Percentiles rank a stretch among this genome's conserved stretches.
Evolutionary conservation across 2,113 vertebrate species (phyloP).

Genomic region (Oryzias curvinotus): DNA sequence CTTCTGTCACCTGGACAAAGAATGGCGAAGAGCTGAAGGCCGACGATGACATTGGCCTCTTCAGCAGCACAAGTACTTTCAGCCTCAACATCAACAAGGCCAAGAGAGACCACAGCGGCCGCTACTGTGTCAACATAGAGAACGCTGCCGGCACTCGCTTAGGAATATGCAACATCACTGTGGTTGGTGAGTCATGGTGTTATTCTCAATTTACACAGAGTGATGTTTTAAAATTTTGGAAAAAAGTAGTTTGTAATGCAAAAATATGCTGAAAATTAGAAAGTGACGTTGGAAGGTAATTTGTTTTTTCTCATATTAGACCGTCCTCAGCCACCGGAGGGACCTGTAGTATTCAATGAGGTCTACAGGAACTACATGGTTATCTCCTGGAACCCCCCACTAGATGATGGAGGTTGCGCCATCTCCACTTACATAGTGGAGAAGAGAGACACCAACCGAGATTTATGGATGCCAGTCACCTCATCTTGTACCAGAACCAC

Average conservation of each 20-base stretch:
- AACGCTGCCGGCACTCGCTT: conserved; percentile 88
- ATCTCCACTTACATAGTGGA: conserved; percentile 97
- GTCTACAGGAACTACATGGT: conserved; percentile 93
- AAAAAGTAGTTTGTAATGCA: neutral
- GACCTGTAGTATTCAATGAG: conserved; percentile 92
- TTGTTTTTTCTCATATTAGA: conserved; percentile 71
- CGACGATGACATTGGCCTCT: conserved; percentile 81
- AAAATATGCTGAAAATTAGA: neutral
- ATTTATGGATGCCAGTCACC: conserved; percentile 97
- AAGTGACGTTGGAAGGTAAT: neutral
- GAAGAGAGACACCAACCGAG: conserved; percentile 92
- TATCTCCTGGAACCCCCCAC: conserved; percentile 94
- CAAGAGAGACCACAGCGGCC: conserved; percentile 89
- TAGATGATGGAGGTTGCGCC: conserved; percentile 95
- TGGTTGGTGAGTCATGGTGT: conserved; percentile 86
- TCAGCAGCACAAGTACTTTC: conserved; percentile 82
- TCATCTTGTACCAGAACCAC: conserved; percentile 88
- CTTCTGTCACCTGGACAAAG: conserved; percentile 88
- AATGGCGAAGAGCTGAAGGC: conserved; percentile 85
- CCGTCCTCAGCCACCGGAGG: conserved; percentile 92
- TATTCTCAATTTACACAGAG: too few relatives aligned
- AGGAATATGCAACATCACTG: conserved; percentile 87
- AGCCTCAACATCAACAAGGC: conserved; percentile 84
- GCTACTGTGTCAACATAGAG: conserved; percentile 87
- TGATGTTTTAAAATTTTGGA: neutral